Base-by-base conservation (phyloP, 2,888 invertebrate genomes). In the Mimachlamys varia region DNA sequence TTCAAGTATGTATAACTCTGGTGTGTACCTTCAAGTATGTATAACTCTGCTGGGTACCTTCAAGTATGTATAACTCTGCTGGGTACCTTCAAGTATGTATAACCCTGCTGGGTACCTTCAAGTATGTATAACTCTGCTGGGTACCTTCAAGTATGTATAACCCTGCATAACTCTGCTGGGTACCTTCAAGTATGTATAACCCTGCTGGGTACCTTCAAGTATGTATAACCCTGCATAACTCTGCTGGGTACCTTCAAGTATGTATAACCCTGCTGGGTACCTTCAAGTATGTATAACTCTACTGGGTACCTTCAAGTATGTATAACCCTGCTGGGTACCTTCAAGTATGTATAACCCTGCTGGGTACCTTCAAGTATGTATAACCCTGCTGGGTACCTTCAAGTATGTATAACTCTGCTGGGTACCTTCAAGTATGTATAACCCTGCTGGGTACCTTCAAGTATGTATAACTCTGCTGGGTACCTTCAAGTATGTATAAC, bases 371-470 rank as follows among this genome's bases (percentile, higher is more conserved):
- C 93, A 96, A 96, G 96, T 96, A n/a, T n/a, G n/a, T n/a, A n/a
- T n/a, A n/a, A n/a, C 96, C 7, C 94, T 96, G 13, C 94, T 96
- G 0, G 96, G 96, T 38, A 96, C 95, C 27, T 96, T 96, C 93
- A 96, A 96, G 96, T 96, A n/a, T n/a, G n/a, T n/a, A n/a, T n/a
- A n/a, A n/a, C 96, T 12, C 94, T 96, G 13, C 94, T 96, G 0
- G 96, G 96, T 38, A 96, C 95, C 27, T 96, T 96, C 93, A 96
- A 96, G 96, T 96, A n/a, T n/a, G n/a, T n/a, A n/a, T n/a, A n/a
- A n/a, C 96, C 7, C 94, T 96, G 13, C 94, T 96, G 0, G 96
- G 96, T 38, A 96, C 95, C 27, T 96, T 96, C 93, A 96, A 96
- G 96, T 96, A n/a, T n/a, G n/a, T n/a, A n/a, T n/a, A n/a, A n/a